Base-by-base conservation (phyloP, 2,113 vertebrate species). In the Oreocharis arfaki region DNA sequence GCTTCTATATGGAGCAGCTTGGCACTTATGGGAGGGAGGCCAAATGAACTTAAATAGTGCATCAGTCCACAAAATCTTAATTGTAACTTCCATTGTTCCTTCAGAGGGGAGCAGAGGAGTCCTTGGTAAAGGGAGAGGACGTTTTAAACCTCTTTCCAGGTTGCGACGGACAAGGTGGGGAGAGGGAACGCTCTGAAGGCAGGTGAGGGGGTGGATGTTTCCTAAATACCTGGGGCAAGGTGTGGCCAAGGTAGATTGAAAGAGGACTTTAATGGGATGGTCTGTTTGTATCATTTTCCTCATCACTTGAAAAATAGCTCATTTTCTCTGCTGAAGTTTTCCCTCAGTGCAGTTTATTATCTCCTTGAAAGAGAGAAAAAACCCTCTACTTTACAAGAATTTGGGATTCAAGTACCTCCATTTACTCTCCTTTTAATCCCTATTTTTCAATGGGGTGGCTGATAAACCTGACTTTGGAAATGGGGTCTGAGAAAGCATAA, bases 11-110 rank as follows among this genome's bases (percentile, higher is more conserved):
- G 69, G 84, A 89, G 88, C 82, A 41, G 53, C 94, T 3, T 22
- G 87, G 95, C 92, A 80, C 92, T 95, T 39, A 32, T 1, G 92
- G 93, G 91, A 95, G 89, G 84, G 82, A 93, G 93, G 95, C 91
- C 90, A 88, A 76, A 52, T 49, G 80, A 53, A 64, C 91, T 74
- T 21, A 19, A 93, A 86, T 28, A 84, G 74, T 22, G 52, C 90
- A 94, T 37, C 92, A 87, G 19, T 89, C 81, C 68, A 41, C 81
- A 70, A 53, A 86, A 90, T 41, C 80, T 84, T 73, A 37, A 76
- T 78, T 70, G 68, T 9, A 21, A 20, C 67, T 80, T 6, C 35
- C 37, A 7, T 37, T 13, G 9, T 63, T 63, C 56, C 84, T 82
- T 57, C 10, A 47, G 53, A 93, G 46, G 50, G 47, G 18, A n/a